These are phyloP conservation scores for Danio rerio DNA, from an alignment of 2,113 vertebrate genomes.

Conservation along the genomic window GRCz12tu NC_133195.1:30032001-30032500, in stretches of 20 bases:
- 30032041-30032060: too few relatives aligned
- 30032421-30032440: too few relatives aligned
- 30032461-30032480: too few relatives aligned
- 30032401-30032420: background rate
- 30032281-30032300: conserved; percentile 23
- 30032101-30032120: background rate
- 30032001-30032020: too few relatives aligned
- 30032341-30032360: conserved; percentile 34
- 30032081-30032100: background rate
- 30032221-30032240: conserved; percentile 6
- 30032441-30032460: too few relatives aligned
- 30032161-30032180: background rate
- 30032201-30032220: background rate
- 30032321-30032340: conserved; percentile 36
- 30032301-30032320: conserved; percentile 30
- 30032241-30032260: conserved; percentile 15
- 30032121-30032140: background rate
- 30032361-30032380: background rate
- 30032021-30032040: too few relatives aligned
- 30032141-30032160: background rate
- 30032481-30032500: too few relatives aligned
- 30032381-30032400: background rate
- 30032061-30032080: too few relatives aligned
- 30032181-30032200: conserved; percentile 2
- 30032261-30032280: conserved; percentile 19